A percentile compares a stretch with the other conserved stretches of the same genome.
Evolutionary conservation across 2,797 vertebrate genomes (phyloP).

Genomic region (Schizopygopsis malacanthus): DNA sequence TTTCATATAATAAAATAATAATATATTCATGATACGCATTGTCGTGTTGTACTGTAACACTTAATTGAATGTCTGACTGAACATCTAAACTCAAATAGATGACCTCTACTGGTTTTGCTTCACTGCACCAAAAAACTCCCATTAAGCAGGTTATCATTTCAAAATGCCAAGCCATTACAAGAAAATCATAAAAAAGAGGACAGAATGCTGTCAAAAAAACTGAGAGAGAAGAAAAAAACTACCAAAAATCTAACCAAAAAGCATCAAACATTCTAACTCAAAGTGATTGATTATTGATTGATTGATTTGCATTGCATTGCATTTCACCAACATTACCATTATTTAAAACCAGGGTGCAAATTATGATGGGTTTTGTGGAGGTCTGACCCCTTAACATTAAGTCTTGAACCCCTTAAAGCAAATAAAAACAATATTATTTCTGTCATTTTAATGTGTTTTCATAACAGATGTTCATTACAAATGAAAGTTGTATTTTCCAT

Average conservation of each 20-base stretch:
- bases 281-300: not conserved
- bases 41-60: not conserved
- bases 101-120: not conserved
- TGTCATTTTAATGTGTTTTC: not conserved
- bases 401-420: not conserved
- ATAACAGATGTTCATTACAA: not conserved
- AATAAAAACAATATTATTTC: not conserved
- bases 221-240: not conserved
- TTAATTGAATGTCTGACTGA: not conserved
- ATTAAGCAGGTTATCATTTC: not conserved
- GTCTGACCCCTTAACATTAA: not conserved
- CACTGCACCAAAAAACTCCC: not conserved
- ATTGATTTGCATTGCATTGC: not conserved
- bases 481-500: not conserved
- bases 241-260: not conserved
- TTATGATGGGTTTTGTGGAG: not conserved
- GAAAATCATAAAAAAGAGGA: not conserved
- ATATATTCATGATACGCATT: not conserved
- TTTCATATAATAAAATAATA: not conserved
- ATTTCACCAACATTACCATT: not conserved
- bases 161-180: not conserved
- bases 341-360: not conserved
- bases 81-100: not conserved
- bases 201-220: not conserved
- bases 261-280: not conserved